phyloP scores from a whole-genome alignment of 2,113 vertebrate species.

The Argyrosomus japonicus region DNA sequence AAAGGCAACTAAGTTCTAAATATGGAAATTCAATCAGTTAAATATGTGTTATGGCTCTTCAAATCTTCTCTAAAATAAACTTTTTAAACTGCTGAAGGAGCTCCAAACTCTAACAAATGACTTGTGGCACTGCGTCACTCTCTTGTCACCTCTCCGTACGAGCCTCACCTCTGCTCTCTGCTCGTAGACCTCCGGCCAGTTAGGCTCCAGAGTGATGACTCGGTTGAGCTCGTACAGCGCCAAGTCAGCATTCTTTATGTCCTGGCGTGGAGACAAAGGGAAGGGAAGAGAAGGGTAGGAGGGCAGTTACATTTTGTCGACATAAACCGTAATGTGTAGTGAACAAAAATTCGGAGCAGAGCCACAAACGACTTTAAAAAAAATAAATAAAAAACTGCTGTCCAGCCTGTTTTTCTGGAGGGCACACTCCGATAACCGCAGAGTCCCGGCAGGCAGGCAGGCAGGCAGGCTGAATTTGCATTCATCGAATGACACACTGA shows the following conservation, averaged over 20 bases:
- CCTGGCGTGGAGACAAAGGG: slow-evolving; percentile 79
- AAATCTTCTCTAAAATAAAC: background rate
- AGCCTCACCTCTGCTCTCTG: slow-evolving; percentile 93
- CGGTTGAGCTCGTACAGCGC: slow-evolving; percentile 95
- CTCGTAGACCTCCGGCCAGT: slow-evolving; percentile 94
- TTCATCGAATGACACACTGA: slow-evolving; percentile 24
- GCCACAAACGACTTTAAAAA: background rate
- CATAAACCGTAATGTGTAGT: background rate
- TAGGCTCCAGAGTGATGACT: slow-evolving; percentile 93
- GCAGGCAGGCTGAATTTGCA: slow-evolving; percentile 10
- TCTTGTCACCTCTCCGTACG: background rate
- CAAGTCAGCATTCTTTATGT: slow-evolving; percentile 96
- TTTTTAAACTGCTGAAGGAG: background rate
- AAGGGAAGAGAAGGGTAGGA: background rate
- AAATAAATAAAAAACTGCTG: background rate
- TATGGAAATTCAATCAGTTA: background rate
- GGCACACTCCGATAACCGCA: background rate
- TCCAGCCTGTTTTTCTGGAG: background rate
- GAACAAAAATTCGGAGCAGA: background rate
- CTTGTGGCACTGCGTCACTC: background rate
- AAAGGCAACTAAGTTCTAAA: background rate
- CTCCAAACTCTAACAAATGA: no score
- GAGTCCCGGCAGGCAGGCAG: background rate
- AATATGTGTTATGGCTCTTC: background rate
- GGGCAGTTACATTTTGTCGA: background rate